These are phyloP conservation scores for Carassius gibelio DNA, from an alignment of 2,113 vertebrate genomes.

Conservation along the genomic window DNA sequence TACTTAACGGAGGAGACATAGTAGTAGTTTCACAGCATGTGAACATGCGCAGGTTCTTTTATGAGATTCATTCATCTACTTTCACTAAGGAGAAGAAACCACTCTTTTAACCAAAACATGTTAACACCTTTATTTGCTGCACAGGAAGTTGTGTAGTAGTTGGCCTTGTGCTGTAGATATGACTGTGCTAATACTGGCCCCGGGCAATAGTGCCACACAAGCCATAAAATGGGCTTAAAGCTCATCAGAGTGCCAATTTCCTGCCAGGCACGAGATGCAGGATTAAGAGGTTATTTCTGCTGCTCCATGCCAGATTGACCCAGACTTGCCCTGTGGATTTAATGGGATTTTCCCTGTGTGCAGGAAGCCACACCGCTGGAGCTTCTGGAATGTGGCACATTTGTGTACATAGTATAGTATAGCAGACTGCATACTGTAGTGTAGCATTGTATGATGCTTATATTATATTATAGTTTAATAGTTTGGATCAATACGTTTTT, in stretches of 20 bases:
- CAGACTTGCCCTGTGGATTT: conserved; percentile 53
- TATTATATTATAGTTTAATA: background rate
- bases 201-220: conserved; percentile 46
- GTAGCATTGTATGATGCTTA: background rate
- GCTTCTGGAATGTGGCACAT: conserved; percentile 19
- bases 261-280: conserved; percentile 46
- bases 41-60: conserved; percentile 11
- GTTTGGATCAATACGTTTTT: background rate
- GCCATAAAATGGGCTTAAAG: conserved; percentile 54
- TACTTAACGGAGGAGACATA: background rate
- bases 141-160: conserved; percentile 24
- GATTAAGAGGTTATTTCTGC: conserved; percentile 54
- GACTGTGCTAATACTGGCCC: conserved; percentile 35
- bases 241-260: conserved; percentile 51
- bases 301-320: conserved; percentile 56
- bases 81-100: background rate
- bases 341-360: conserved; percentile 45
- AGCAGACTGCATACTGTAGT: background rate
- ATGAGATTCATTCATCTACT: background rate
- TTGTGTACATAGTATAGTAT: conserved; percentile 10
- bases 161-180: conserved; percentile 37
- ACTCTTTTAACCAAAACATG: background rate
- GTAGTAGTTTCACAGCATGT: conserved; percentile 15
- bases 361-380: conserved; percentile 35
- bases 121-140: background rate